Percentiles rank a stretch among this genome's conserved stretches.
These are phyloP conservation scores for Aquatica leii DNA, from an alignment of 2,888 invertebrate genomes.

Conservation along the genomic window DNA sequence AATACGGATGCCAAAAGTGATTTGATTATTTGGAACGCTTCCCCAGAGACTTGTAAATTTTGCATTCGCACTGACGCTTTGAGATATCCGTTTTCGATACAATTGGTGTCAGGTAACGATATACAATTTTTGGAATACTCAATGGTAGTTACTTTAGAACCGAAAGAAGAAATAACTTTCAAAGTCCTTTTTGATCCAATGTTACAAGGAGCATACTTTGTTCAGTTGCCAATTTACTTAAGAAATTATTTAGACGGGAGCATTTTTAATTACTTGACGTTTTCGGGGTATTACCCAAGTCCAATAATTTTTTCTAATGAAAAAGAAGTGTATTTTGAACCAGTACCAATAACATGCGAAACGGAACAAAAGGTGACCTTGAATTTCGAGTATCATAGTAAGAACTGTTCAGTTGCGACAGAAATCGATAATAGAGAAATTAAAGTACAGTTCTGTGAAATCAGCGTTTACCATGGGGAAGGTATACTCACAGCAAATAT, in stretches of 20 bases:
- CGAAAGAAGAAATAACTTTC: slow-evolving; percentile 47
- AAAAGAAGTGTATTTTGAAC: slow-evolving; percentile 51
- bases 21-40: slow-evolving; percentile 39
- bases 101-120: slow-evolving; percentile 42
- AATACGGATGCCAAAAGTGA: slow-evolving; percentile 1
- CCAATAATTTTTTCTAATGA: slow-evolving; percentile 49
- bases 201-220: slow-evolving; percentile 44
- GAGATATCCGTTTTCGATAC: slow-evolving; percentile 48
- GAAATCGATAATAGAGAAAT: slow-evolving; percentile 15
- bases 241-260: slow-evolving; percentile 46
- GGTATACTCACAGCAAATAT: not conserved
- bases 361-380: slow-evolving; percentile 45
- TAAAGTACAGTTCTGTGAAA: not conserved
- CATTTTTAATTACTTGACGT: slow-evolving; percentile 54
- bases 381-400: slow-evolving; percentile 33
- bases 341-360: slow-evolving; percentile 50
- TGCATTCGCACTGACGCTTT: slow-evolving; percentile 51
- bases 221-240: slow-evolving; percentile 55
- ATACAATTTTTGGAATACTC: slow-evolving; percentile 30
- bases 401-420: slow-evolving; percentile 37
- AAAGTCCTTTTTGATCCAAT: slow-evolving; percentile 48
- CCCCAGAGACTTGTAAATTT: slow-evolving; percentile 41
- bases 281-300: slow-evolving; percentile 49
- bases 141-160: slow-evolving; percentile 46
- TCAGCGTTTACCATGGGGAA: not conserved